Conservation (phyloP, 2,113 vertebrate genomes). For the Phoxinus phoxinus region DNA sequence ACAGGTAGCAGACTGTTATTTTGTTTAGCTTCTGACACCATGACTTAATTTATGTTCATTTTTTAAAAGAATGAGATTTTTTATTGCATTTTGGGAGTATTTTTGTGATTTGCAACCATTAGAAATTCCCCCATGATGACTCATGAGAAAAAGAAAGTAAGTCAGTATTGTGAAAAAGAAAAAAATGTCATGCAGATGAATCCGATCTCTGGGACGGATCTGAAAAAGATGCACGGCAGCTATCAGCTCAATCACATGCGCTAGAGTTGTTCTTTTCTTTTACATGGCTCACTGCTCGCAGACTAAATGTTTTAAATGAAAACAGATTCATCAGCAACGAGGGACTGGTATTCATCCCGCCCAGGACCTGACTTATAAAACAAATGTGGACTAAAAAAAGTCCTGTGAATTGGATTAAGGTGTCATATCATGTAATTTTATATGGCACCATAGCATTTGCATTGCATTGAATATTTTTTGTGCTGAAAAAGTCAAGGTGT, state of each 20-base stretch:
- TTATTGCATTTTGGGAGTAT: background rate
- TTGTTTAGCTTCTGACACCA: constrained; percentile 31
- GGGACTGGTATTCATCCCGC: constrained; percentile 7
- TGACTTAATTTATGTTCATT: background rate
- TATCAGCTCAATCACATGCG: constrained; percentile 16
- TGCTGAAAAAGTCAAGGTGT: background rate
- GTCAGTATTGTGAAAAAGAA: no score
- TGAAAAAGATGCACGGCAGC: constrained; percentile 18
- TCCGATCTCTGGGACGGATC: background rate
- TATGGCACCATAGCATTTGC: background rate
- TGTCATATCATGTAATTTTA: background rate
- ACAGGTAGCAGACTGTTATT: constrained; percentile 31
- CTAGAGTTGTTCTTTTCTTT: constrained; percentile 42
- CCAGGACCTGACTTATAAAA: constrained; percentile 1
- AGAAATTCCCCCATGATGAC: background rate
- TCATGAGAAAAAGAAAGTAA: background rate
- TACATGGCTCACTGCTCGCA: constrained; percentile 46
- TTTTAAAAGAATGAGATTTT: background rate
- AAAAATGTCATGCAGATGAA: background rate
- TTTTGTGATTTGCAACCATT: background rate
- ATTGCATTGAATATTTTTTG: background rate
- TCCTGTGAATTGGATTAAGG: background rate
- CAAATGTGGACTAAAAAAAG: background rate
- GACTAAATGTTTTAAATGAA: constrained; percentile 48
- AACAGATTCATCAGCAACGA: constrained; percentile 50